Evolutionary conservation across 1,140 invertebrate genomes (phyloP).

Genomic region (Ostrea denselamellosa): DNA sequence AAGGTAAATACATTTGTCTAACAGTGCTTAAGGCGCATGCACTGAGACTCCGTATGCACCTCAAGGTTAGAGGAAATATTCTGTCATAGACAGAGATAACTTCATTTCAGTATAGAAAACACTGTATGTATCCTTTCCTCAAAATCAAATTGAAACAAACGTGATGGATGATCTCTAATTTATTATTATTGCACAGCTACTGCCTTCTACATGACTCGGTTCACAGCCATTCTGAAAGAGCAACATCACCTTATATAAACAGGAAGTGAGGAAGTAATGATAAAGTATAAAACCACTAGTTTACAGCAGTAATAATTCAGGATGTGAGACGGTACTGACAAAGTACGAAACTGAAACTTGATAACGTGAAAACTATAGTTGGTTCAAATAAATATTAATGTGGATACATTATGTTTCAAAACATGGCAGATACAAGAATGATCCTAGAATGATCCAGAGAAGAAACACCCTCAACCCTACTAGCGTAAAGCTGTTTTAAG

Average conservation of each 20-base stretch:
- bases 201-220: slow-evolving; percentile 3
- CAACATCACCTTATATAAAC: background rate
- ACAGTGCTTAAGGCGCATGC: no score
- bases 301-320: background rate
- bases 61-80: no score
- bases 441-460: no score
- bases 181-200: slow-evolving; percentile 18
- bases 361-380: background rate
- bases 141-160: background rate
- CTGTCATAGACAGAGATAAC: background rate
- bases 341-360: background rate
- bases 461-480: no score
- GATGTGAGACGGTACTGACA: background rate
- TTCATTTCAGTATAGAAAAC: no score
- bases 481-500: no score
- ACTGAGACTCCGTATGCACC: no score
- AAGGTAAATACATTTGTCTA: no score
- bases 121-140: no score
- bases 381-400: no score
- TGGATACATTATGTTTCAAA: no score
- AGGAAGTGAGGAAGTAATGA: background rate
- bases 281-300: background rate
- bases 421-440: no score
- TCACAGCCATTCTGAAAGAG: background rate
- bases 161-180: background rate